Evolutionary conservation across 2,888 invertebrate genomes (phyloP), one percentile per base, ranked within the genome.

Genomic region (Nemotelus nigrinus): DNA sequence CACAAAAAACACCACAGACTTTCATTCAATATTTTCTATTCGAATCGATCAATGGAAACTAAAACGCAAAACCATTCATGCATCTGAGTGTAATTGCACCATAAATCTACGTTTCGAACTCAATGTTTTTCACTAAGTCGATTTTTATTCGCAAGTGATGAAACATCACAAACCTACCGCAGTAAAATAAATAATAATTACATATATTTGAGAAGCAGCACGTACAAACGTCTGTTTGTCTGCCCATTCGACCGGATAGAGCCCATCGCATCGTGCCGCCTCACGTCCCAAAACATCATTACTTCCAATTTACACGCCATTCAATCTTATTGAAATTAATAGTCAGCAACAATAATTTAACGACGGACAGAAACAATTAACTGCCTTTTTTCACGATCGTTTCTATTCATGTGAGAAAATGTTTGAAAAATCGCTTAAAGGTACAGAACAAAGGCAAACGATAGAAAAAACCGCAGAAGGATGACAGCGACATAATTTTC

Each of bases 251-350:
- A 63, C 25, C 58, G 58, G 47, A 10, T 39, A 48, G 25, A 48
- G n/a, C 25, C 25, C 44, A 25, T 67, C 67, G n/a, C 47, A 55
- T 44, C 39, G 41, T 7, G 41, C 57, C 71, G 55, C 57, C 72
- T 47, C 58, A 45, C 47, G 72, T 25, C 45, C 57, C 57, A 7
- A 44, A 53, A 47, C 44, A 25, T 6, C 6, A 47, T 10, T 3
- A 43, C 39, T 43, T 72, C 58, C 57, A 72, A 72, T 57, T 45
- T 1, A 58, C 72, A 60, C 71, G 71, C 72, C 41, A 58, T 71
- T 71, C 44, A 57, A 48, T 57, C 58, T 3, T 44, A 72, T 72
- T 72, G 72, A 10, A 5, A 58, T 45, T 48, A 67, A 50, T 72
- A 72, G 39, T 72, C 72, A 58, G 47, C 45, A 8, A 45, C 67